These are phyloP conservation scores for Piscicola geometra DNA, from an alignment of 2,888 invertebrate genomes.

Conservation along the genomic window DNA sequence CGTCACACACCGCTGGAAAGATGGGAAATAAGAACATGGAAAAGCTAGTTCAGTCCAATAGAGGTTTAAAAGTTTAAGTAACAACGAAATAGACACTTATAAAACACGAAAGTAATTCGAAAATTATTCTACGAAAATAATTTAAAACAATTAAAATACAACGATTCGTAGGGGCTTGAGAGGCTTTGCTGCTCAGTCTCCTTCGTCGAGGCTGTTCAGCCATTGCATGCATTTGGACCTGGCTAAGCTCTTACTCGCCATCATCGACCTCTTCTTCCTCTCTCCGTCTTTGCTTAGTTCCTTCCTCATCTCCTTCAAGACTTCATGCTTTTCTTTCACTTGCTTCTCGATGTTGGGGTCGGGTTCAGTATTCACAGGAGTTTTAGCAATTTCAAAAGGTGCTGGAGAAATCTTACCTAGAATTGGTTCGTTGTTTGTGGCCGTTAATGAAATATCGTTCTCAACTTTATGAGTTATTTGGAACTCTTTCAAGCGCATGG, in stretches of 20 bases:
- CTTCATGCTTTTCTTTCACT: neutral
- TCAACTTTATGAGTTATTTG: neutral
- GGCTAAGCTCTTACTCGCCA: constrained; percentile 32
- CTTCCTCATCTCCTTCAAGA: neutral
- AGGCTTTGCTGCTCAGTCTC: constrained; percentile 18
- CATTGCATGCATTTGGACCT: constrained; percentile 38
- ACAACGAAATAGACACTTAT: no score
- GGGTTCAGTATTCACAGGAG: neutral
- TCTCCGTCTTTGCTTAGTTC: constrained; percentile 16
- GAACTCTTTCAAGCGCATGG: neutral
- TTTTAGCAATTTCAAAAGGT: neutral
- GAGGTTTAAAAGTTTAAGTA: no score
- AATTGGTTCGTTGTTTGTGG: neutral
- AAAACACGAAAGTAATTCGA: no score
- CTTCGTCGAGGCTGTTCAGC: constrained; percentile 39
- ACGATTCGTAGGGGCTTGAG: no score
- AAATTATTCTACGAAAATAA: no score
- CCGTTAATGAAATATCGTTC: neutral
- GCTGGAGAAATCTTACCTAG: neutral
- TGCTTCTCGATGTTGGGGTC: neutral
- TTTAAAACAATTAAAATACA: no score
- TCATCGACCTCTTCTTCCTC: constrained; percentile 3
- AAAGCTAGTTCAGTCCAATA: no score
- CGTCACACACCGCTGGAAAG: no score
- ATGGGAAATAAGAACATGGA: no score